Conservation (phyloP, 2,113 vertebrate species). For the Crocuta crocuta region DNA sequence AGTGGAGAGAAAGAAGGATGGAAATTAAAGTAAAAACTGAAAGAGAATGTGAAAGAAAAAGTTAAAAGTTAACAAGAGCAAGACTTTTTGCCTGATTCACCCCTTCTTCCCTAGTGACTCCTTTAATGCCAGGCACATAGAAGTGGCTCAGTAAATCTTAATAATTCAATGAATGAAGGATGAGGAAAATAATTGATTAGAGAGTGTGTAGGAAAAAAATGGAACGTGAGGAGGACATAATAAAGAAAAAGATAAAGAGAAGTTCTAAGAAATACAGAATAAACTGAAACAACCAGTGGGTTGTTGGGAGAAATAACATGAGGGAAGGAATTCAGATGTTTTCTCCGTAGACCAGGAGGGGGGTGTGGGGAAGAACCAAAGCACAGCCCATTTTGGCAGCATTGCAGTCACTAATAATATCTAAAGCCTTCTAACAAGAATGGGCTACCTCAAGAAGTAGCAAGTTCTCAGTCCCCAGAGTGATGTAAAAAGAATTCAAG, state of each 20-base stretch:
- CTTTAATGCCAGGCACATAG: background rate
- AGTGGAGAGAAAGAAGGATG: background rate
- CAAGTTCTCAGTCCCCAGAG: background rate
- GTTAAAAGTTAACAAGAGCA: background rate
- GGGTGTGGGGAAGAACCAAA: background rate
- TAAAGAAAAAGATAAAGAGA: background rate
- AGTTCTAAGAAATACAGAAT: background rate
- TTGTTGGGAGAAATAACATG: background rate
- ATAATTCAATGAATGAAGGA: background rate
- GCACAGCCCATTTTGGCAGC: background rate
- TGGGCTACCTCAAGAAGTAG: background rate
- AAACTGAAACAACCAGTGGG: background rate
- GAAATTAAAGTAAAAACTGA: conserved; percentile 1
- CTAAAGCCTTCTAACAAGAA: background rate
- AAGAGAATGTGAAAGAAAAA: background rate
- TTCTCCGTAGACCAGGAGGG: background rate
- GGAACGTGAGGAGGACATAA: background rate
- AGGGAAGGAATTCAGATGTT: background rate
- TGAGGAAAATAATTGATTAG: background rate
- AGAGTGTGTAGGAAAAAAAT: background rate
- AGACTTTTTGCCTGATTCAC: background rate
- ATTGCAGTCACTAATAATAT: background rate
- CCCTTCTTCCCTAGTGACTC: background rate
- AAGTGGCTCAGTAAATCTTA: background rate
- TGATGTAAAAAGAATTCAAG: background rate